phyloP scores from a whole-genome alignment of 2,797 vertebrate species.

The Lagocephalus sceleratus region DNA sequence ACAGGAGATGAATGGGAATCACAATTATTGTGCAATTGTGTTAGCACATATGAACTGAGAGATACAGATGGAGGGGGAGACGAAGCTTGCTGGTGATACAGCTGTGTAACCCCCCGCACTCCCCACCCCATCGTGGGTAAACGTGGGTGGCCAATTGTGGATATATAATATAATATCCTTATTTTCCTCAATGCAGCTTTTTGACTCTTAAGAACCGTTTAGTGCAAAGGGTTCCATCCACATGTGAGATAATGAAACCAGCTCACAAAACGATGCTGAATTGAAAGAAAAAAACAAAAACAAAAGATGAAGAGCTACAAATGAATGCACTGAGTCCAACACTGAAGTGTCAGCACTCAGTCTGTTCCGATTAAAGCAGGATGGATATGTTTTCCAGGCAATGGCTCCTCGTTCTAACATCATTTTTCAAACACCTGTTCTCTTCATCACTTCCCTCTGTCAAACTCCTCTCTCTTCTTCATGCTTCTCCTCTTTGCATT shows the following conservation, averaged over 20 bases:
- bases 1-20: constrained; percentile 26
- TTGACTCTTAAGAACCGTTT: too few species aligned
- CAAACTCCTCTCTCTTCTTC: not conserved
- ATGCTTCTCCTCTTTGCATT: not conserved
- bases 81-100: constrained; percentile 9
- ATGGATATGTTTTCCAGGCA: constrained; percentile 8
- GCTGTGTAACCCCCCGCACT: not conserved
- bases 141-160: too few species aligned
- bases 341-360: too few species aligned
- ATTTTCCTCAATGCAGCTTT: too few species aligned
- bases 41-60: constrained; percentile 40
- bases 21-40: constrained; percentile 54
- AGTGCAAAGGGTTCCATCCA: too few species aligned
- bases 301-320: too few species aligned
- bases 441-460: not conserved
- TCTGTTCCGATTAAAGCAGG: constrained; percentile 19
- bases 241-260: too few species aligned
- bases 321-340: too few species aligned
- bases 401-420: not conserved
- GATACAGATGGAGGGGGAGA: constrained; percentile 11
- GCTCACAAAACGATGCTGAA: too few species aligned
- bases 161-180: too few species aligned
- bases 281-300: too few species aligned
- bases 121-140: too few species aligned
- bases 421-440: not conserved